Conservation (phyloP, 2,113 vertebrate species). For the Xiphophorus hellerii region DNA sequence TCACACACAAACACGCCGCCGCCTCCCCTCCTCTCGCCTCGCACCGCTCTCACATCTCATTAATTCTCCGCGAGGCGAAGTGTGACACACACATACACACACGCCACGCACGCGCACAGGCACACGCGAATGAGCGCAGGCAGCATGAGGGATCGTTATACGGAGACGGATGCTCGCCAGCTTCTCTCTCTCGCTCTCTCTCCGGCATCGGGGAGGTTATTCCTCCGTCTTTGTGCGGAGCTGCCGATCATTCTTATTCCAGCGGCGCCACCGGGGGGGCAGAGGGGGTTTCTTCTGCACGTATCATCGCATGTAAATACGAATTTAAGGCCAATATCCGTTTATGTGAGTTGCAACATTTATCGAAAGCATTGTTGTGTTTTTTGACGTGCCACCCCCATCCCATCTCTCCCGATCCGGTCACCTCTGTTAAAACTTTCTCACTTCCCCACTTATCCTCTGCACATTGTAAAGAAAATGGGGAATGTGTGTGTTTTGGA, state of each 20-base stretch:
- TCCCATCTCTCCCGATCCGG: no score
- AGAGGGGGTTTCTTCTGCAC: background rate
- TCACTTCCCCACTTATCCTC: conserved; percentile 2
- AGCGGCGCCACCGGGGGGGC: conserved; percentile 27
- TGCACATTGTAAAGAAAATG: conserved; percentile 9
- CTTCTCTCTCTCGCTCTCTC: conserved; percentile 27
- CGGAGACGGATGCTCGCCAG: conserved; percentile 70
- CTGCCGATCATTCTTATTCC: conserved; percentile 52
- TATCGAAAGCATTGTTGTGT: no score
- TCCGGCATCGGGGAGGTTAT: conserved; percentile 54
- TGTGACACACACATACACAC: conserved; percentile 74
- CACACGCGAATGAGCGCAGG: conserved; percentile 25
- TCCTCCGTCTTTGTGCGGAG: conserved; percentile 46
- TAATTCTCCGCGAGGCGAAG: conserved; percentile 78
- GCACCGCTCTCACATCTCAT: conserved; percentile 78
- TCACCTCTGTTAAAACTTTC: no score
- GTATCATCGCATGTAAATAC: background rate
- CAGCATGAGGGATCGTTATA: conserved; percentile 74
- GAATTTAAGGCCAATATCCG: background rate
- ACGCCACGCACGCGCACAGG: conserved; percentile 39
- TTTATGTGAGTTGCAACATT: no score
- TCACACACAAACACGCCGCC: conserved; percentile 27
- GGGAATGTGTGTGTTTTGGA: conserved; percentile 33
- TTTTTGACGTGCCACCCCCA: no score
- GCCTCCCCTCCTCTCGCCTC: conserved; percentile 57